Evolutionary conservation across 2,888 invertebrate species (phyloP), one percentile per base, ranked within the genome.

Genomic region (Tribolium freemani): DNA sequence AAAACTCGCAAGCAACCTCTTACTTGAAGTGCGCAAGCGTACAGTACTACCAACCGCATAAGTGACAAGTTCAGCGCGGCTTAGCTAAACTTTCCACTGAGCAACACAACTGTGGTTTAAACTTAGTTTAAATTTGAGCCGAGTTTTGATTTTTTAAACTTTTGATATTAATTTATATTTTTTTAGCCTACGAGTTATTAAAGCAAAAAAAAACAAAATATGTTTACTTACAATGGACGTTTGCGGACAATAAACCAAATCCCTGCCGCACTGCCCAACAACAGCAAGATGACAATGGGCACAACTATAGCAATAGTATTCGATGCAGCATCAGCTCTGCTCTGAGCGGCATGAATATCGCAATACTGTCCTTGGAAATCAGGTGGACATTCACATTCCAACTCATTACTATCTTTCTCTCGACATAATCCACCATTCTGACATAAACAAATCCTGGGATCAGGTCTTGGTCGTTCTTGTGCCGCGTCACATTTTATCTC

Each of bases 351-450:
- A 64, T 90, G 90, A 20, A 90, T 88, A 79, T 94, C 93, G 83
- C 96, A 97, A 76, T 89, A 88, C 11, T 90, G 88, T 1, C 96
- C 96, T 76, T 90, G 90, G 84, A 90, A 95, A 64, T 92, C 92
- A 3, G 90, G 87, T 5, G 89, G 87, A 84, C 96, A 97, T 5
- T 89, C 89, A 87, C 98, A 99, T 30, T 83, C 82, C 72, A 94
- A 86, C 73, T 89, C 89, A 11, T 88, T 90, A 38, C 87, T 88
- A 6, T 87, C 89, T 0, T 84, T 74, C 78, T 92, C 90, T 30
- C 86, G 85, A 86, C 97, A 97, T 61, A 90, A 84, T 44, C 97
- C 97, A 68, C 96, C 96, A 85, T 97, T 96, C 85, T 93, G 91
- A 86, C 98, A 98, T 57, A 90, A 90, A 79, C 98, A 98, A 50